phyloP scores from a whole-genome alignment of 2,888 invertebrate species.

The Neocrepidodera transversa region DNA sequence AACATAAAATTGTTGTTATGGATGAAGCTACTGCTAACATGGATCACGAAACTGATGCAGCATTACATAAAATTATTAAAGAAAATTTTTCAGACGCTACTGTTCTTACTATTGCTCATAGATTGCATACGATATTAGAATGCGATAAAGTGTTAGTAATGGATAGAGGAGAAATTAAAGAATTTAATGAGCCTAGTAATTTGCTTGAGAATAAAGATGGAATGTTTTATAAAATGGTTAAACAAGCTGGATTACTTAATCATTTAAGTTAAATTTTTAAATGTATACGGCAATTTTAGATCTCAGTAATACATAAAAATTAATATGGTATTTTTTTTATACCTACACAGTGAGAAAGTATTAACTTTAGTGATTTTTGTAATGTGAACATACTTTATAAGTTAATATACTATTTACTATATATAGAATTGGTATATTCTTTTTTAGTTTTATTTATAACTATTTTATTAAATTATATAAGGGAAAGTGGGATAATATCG shows the following conservation, averaged over 20 bases:
- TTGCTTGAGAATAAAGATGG: slow-evolving; percentile 67
- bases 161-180: slow-evolving; percentile 58
- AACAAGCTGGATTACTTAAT: slow-evolving; percentile 70
- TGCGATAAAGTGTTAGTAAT: slow-evolving; percentile 64
- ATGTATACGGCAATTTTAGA: too few species aligned
- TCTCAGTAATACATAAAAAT: too few species aligned
- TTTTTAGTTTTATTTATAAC: too few species aligned
- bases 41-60: slow-evolving; percentile 61
- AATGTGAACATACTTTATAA: too few species aligned
- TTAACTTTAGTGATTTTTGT: too few species aligned
- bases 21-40: slow-evolving; percentile 67
- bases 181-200: slow-evolving; percentile 42
- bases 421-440: too few species aligned
- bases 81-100: slow-evolving; percentile 63
- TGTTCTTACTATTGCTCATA: slow-evolving; percentile 61
- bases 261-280: slow-evolving; percentile 15
- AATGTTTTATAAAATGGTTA: slow-evolving; percentile 70
- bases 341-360: too few species aligned
- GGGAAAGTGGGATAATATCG: too few species aligned
- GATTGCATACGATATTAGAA: slow-evolving; percentile 64
- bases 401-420: too few species aligned
- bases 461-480: too few species aligned
- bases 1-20: slow-evolving; percentile 62
- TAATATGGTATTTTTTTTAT: too few species aligned
- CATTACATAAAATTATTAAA: slow-evolving; percentile 64